A percentile compares a stretch with the other conserved stretches of the same genome.
Evolutionary conservation across 30 jellyfish, hydroid and myxozoan genomes (phyloP).

Genomic region (Hydra vulgaris): DNA sequence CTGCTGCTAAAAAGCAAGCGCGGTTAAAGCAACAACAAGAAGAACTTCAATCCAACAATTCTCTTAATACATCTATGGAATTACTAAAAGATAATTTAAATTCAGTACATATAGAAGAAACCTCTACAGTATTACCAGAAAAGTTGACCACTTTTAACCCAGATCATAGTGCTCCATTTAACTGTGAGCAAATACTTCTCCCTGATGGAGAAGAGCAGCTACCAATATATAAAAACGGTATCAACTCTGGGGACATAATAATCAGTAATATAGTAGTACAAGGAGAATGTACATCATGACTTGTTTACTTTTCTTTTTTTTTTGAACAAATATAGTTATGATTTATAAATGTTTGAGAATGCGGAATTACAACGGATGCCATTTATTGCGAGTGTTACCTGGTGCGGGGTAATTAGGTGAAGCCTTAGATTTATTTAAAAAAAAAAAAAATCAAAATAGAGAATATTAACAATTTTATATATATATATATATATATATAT

Average conservation of each 20-base stretch:
- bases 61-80: background rate
- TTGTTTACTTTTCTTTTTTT: background rate
- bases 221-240: background rate
- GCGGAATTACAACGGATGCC: no score
- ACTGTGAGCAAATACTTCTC: background rate
- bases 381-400: no score
- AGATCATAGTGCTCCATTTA: background rate
- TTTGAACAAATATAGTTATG: background rate
- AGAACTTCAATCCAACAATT: background rate
- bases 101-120: background rate
- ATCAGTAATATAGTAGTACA: background rate
- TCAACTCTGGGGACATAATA: background rate
- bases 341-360: no score
- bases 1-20: slow-evolving; percentile 35
- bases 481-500: no score
- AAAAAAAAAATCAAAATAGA: no score
- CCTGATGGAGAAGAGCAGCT: background rate
- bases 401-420: no score
- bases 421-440: no score
- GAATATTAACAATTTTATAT: no score
- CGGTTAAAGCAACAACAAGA: slow-evolving; percentile 20
- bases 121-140: background rate
- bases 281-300: background rate
- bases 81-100: background rate
- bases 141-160: background rate